These are phyloP conservation scores for Pediacus dermestoides DNA, from an alignment of 2,888 invertebrate genomes.

Conservation along the genomic window DNA sequence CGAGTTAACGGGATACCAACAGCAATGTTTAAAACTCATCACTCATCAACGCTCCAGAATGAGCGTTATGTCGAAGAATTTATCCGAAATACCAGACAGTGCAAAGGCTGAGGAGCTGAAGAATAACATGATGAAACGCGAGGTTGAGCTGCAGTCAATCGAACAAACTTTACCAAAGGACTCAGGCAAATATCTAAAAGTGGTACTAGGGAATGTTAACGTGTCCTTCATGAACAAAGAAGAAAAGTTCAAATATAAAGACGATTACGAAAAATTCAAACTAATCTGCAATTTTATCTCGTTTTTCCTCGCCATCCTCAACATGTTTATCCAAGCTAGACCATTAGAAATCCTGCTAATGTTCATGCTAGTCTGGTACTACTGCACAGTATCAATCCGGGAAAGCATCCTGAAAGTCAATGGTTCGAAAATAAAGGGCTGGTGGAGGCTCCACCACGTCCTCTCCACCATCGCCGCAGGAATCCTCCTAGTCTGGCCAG, in stretches of 20 bases:
- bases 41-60: constrained; percentile 87
- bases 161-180: constrained; percentile 87
- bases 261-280: constrained; percentile 98
- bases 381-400: constrained; percentile 96
- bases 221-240: constrained; percentile 92
- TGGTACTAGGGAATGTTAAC: constrained; percentile 93
- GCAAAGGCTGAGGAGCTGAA: constrained; percentile 57
- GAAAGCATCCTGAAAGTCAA: constrained; percentile 97
- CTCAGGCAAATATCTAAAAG: constrained; percentile 81
- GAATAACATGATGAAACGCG: constrained; percentile 73
- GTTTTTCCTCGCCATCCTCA: constrained; percentile 74
- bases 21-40: constrained; percentile 79
- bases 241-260: constrained; percentile 88
- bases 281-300: constrained; percentile 86
- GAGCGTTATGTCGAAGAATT: constrained; percentile 57
- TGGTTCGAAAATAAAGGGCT: constrained; percentile 92
- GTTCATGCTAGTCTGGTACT: constrained; percentile 98
- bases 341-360: constrained; percentile 79
- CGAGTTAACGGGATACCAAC: constrained; percentile 74
- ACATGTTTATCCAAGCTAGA: constrained; percentile 56
- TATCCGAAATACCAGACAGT: constrained; percentile 13
- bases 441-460: constrained; percentile 98
- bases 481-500: constrained; percentile 94
- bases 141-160: constrained; percentile 81
- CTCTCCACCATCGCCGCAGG: constrained; percentile 92